Evolutionary conservation across 2,888 invertebrate genomes (phyloP).

Genomic region (Drosophila peninsularis): DNA sequence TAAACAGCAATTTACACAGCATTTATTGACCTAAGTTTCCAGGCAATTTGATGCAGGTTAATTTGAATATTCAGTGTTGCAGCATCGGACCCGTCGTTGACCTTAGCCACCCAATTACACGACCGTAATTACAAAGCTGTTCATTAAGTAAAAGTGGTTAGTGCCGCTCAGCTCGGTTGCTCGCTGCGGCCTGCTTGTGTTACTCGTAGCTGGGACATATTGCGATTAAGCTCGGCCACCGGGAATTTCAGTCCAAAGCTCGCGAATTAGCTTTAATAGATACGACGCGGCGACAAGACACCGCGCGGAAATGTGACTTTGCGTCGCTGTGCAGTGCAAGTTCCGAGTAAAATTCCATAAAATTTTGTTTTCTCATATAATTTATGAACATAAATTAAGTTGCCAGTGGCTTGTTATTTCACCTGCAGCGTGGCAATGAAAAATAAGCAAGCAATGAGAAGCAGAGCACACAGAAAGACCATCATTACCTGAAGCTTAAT

Average conservation of each 20-base stretch:
- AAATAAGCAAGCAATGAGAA: slow-evolving; percentile 28
- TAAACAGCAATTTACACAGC: slow-evolving; percentile 30
- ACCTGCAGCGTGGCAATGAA: slow-evolving; percentile 24
- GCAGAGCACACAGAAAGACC: background rate
- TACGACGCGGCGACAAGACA: slow-evolving; percentile 30
- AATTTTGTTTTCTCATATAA: slow-evolving; percentile 73
- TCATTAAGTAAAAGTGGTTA: slow-evolving; percentile 29
- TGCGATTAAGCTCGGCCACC: slow-evolving; percentile 22
- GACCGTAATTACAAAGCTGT: slow-evolving; percentile 40
- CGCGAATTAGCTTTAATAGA: slow-evolving; percentile 56
- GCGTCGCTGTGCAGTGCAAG: slow-evolving; percentile 49
- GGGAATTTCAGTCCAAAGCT: slow-evolving; percentile 31
- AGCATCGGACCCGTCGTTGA: slow-evolving; percentile 34
- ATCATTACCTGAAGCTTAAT: background rate
- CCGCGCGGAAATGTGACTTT: slow-evolving; percentile 12
- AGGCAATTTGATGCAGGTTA: slow-evolving; percentile 20
- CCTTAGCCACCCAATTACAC: slow-evolving; percentile 51
- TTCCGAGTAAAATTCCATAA: slow-evolving; percentile 76
- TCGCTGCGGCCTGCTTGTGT: background rate
- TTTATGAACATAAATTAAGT: slow-evolving; percentile 78
- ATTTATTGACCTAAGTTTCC: slow-evolving; percentile 28
- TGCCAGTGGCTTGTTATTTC: slow-evolving; percentile 37
- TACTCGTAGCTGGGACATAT: background rate
- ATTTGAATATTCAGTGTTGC: slow-evolving; percentile 37
- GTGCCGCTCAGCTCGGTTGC: background rate